Evolutionary conservation across 2,888 invertebrate genomes (phyloP).

Genomic region (Nysson spinosus): DNA sequence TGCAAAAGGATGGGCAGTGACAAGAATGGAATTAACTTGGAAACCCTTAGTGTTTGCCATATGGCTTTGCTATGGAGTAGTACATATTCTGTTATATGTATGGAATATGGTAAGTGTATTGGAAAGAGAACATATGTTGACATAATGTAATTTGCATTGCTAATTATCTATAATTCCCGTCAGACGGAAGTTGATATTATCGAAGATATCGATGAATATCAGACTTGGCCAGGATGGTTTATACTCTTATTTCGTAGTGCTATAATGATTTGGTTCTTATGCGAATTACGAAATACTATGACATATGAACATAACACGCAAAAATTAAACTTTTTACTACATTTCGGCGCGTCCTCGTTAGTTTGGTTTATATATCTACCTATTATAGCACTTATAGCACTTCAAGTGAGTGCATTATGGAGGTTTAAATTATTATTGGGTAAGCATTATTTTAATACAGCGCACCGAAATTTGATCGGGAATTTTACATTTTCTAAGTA

Average conservation of each 20-base stretch:
- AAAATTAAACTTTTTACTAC: slow-evolving; percentile 94
- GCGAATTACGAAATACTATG: slow-evolving; percentile 87
- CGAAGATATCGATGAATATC: slow-evolving; percentile 97
- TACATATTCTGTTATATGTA: slow-evolving; percentile 94
- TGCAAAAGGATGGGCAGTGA: slow-evolving; percentile 98
- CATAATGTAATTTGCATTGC: slow-evolving; percentile 3
- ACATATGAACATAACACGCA: slow-evolving; percentile 88
- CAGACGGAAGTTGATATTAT: slow-evolving; percentile 97
- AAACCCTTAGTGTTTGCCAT: slow-evolving; percentile 90
- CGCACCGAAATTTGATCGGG: neutral
- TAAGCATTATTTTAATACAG: slow-evolving; percentile 76
- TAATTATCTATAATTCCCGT: slow-evolving; percentile 56
- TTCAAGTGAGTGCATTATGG: slow-evolving; percentile 96
- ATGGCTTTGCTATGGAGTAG: slow-evolving; percentile 94
- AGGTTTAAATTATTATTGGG: slow-evolving; percentile 95
- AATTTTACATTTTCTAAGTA: neutral
- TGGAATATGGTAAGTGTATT: slow-evolving; percentile 91
- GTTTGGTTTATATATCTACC: slow-evolving; percentile 99
- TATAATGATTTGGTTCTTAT: slow-evolving; percentile 94
- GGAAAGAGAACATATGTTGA: neutral
- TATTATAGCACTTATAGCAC: slow-evolving; percentile 93
- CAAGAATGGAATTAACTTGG: slow-evolving; percentile 91
- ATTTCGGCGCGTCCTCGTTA: slow-evolving; percentile 97
- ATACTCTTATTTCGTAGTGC: slow-evolving; percentile 90
- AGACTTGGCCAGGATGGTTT: slow-evolving; percentile 98